phyloP scores from a whole-genome alignment of 1,140 invertebrate genomes.

The Drosophila biarmipes region DNA sequence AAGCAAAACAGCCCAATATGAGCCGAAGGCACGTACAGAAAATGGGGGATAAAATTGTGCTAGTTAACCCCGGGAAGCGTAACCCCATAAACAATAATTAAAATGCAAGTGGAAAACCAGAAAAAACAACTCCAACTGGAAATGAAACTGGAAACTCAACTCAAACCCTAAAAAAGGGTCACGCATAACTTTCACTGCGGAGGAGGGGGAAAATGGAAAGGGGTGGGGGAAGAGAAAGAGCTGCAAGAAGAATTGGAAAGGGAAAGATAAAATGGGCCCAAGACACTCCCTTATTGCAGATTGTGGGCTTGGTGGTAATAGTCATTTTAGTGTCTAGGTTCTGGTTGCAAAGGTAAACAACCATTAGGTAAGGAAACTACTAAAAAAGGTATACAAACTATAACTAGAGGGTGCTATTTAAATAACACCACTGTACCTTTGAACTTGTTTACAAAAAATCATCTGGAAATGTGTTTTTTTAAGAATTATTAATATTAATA shows the following conservation, averaged over 20 bases:
- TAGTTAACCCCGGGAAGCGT: constrained; percentile 49
- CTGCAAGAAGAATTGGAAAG: not conserved
- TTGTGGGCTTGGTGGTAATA: constrained; percentile 18
- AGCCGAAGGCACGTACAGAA: constrained; percentile 37
- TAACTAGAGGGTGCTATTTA: too few relatives aligned
- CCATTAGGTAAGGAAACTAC: not conserved
- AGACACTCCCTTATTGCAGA: constrained; percentile 17
- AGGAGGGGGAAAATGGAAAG: not conserved
- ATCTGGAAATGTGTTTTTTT: too few relatives aligned
- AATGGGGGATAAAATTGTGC: constrained; percentile 7
- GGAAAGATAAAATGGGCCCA: not conserved
- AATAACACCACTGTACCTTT: too few relatives aligned
- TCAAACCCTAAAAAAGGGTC: constrained; percentile 27
- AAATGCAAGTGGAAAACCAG: constrained; percentile 47
- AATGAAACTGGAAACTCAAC: constrained; percentile 31
- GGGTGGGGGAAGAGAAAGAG: not conserved
- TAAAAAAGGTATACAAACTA: not conserved
- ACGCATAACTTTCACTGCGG: constrained; percentile 55
- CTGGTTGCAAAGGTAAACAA: constrained; percentile 29
- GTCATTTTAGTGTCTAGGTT: constrained; percentile 61
- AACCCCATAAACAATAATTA: constrained; percentile 53
- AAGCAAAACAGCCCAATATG: constrained; percentile 42
- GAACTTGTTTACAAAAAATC: too few relatives aligned
- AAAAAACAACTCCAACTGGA: constrained; percentile 27
- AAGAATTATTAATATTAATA: too few relatives aligned